Base-by-base conservation (phyloP, 23 tunicate species). In the Trididemnum miniatum region DNA sequence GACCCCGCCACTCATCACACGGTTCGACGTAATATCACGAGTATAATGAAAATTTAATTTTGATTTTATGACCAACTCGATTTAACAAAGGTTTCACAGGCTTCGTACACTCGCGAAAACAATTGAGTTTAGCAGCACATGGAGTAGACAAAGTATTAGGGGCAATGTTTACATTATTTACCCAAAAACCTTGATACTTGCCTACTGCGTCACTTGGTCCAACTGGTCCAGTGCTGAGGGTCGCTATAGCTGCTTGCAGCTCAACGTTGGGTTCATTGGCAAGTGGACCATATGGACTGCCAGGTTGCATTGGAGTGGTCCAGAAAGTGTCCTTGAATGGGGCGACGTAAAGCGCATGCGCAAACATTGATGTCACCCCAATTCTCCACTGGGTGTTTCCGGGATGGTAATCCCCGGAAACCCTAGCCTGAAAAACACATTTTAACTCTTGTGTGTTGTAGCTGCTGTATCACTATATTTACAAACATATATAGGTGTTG, bases 271-370 rank as follows among this genome's bases (percentile, higher is more conserved):
- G 89, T 36, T 94, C 98, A 0, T 49, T 30, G n/a, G 69, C 74
- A 18, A 31, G 25, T 20, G 44, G 33, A 26, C 81, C 83, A 34
- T 87, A 83, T 3, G 98, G 98, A 51, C 69, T 87, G n/a, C 94
- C 94, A 0, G 86, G 84, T 59, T 94, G 98, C 1, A 5, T 22
- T 2, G 89, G 34, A 34, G 86, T 79, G 1, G 94, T 84, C 98
- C 98, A 94, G 65, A 94, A 94, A 0, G 92, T 88, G 63, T 94
- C 98, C 64, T 94, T 94, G 84, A 65, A 94, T 12, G 98, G 98
- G 9, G 98, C 93, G 22, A 94, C 60, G 78, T 84, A 65, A 18
- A 94, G 90, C 24, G 98, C 89, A 57, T 94, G 87, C 35, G 98
- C 92, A 57, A 87, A 94, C 81, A 88, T 84, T 1, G 98, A 88